A percentile compares a stretch with the other conserved stretches of the same genome.
phyloP scores from a whole-genome alignment of 2,888 invertebrate genomes.

The Thymelicus acteon region DNA sequence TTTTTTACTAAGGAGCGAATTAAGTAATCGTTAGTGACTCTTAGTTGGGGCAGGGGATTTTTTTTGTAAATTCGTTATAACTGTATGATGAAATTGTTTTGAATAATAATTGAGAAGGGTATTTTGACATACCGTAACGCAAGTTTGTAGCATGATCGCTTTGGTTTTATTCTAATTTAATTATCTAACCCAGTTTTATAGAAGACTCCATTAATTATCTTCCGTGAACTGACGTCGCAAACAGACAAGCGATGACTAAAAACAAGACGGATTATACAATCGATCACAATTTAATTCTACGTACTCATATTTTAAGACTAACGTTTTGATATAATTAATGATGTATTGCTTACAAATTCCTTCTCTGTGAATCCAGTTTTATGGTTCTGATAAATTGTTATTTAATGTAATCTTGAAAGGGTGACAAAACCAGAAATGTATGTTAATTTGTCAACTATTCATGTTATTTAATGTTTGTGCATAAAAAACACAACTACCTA shows the following conservation, averaged over 20 bases:
- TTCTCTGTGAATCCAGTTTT: neutral
- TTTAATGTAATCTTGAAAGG: neutral
- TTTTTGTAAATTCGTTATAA: constrained; percentile 36
- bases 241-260: too few relatives aligned
- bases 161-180: too few relatives aligned
- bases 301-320: neutral
- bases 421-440: neutral
- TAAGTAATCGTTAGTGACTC: too few relatives aligned
- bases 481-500: too few relatives aligned
- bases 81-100: constrained; percentile 28
- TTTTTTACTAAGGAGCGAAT: too few relatives aligned
- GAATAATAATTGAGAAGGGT: constrained; percentile 16
- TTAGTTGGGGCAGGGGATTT: too few relatives aligned
- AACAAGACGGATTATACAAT: neutral
- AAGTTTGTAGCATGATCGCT: neutral
- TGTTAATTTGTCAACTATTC: neutral
- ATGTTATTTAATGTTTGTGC: too few relatives aligned
- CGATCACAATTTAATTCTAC: too few relatives aligned
- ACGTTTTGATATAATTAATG: neutral
- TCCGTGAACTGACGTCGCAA: too few relatives aligned
- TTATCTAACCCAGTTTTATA: too few relatives aligned
- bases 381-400: neutral
- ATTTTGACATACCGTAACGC: constrained; percentile 1
- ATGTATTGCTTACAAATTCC: neutral
- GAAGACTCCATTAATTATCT: too few relatives aligned